Base-by-base conservation (phyloP, 2,888 invertebrate species). In the Hecatera dysodea region DNA sequence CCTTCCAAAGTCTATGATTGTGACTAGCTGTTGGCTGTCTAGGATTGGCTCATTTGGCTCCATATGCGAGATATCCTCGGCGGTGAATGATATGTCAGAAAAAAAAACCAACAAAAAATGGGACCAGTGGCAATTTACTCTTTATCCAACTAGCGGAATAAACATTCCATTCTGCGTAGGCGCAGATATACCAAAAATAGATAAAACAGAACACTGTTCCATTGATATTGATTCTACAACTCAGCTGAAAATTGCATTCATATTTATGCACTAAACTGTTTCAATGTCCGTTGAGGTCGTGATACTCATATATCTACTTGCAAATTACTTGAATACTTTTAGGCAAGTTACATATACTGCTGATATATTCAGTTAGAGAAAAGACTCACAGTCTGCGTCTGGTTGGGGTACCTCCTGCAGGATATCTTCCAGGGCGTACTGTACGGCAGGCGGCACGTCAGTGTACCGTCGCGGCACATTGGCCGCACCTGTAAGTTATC, bases 321-420 rank as follows among this genome's bases (percentile, higher is more conserved):
- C 39, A 39, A 39, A 2, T 15, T 39, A 11, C 46, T 46, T 46
- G 48, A 22, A 50, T 50, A 15, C 24, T 6, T 24, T 50, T 50
- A 2, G 6, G 15, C 50, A 22, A 50, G 50, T 24, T 50, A 24
- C 15, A 50, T 15, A 3, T 15, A 1, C 3, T 15, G 15, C 15
- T 39, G 15, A 39, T 39, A 39, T 39, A 39, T 39, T 39, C 39
- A 17, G 15, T 39, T 5, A 39, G 15, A 39, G 39, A 4, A 39
- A 15, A 15, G 5, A 91, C 94, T 93, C 65, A 96, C 95, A 93
- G 75, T 96, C 95, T 1, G 89, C 84, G 66, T 96, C 95, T 2
- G 93, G 73, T 60, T 91, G 90, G 0, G 94, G 94, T 2, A 95
- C 88, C 0, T 90, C 88, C 82, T 95, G 95, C 2, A 93, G 68